Conservation (phyloP, 2,888 invertebrate species). For the Eumacrocentrus americanus region DNA sequence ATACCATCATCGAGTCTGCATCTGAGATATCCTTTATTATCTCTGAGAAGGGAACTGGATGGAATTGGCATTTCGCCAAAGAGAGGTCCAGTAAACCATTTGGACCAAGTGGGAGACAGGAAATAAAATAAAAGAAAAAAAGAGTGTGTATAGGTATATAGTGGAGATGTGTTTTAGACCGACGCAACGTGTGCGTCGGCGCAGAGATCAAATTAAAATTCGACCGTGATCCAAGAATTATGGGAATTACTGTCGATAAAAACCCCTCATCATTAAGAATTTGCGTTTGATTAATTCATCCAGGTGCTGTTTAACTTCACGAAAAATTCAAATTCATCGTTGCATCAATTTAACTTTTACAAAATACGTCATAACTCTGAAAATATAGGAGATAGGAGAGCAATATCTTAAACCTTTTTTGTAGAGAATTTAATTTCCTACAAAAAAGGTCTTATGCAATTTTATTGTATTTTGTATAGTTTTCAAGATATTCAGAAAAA, state of each 20-base stretch:
- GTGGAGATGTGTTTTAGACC: no score
- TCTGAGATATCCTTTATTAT: neutral
- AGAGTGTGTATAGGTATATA: neutral
- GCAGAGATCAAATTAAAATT: slow-evolving; percentile 37
- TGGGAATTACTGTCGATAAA: slow-evolving; percentile 46
- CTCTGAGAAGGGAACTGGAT: neutral
- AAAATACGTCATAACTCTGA: no score
- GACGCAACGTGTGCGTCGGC: slow-evolving; percentile 11
- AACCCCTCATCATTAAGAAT: slow-evolving; percentile 44
- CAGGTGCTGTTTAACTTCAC: no score
- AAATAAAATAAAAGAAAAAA: neutral
- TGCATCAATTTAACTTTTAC: no score
- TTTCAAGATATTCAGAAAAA: no score
- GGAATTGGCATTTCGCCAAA: neutral
- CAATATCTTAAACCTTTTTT: no score
- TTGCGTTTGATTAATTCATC: slow-evolving; percentile 50
- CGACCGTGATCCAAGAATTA: slow-evolving; percentile 40
- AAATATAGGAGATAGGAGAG: no score
- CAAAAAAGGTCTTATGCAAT: no score
- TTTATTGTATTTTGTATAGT: no score
- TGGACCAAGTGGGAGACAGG: neutral
- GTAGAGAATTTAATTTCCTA: no score
- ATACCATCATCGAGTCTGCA: neutral
- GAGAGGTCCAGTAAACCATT: no score
- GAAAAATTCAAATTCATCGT: no score